phyloP scores from a whole-genome alignment of 1,140 invertebrate genomes.

The Chlorops oryzae region DNA sequence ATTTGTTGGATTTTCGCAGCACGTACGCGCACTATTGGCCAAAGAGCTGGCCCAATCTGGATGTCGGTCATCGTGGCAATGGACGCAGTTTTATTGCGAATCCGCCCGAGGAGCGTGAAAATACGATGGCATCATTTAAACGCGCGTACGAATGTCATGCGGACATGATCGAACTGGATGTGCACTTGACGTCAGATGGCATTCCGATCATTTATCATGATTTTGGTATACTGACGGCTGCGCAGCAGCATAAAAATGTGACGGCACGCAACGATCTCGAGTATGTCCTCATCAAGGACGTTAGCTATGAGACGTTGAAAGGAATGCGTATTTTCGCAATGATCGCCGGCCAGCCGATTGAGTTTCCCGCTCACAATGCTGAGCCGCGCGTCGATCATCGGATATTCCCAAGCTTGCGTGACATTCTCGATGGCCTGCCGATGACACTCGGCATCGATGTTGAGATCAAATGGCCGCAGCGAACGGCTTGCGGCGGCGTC shows the following conservation, averaged over 20 bases:
- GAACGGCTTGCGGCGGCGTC: constrained; percentile 72
- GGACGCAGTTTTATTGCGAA: constrained; percentile 61
- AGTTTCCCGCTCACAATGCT: constrained; percentile 37
- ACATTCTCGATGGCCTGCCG: constrained; percentile 72
- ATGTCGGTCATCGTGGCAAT: constrained; percentile 86
- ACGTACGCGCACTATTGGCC: constrained; percentile 83
- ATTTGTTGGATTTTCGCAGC: constrained; percentile 67
- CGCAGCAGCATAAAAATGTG: constrained; percentile 69
- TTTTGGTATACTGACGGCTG: constrained; percentile 82
- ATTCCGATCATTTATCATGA: constrained; percentile 94
- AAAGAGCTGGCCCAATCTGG: constrained; percentile 69
- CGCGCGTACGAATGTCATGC: constrained; percentile 79
- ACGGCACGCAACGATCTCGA: constrained; percentile 67
- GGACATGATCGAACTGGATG: constrained; percentile 94
- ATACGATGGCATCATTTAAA: constrained; percentile 87
- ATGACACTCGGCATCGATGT: constrained; percentile 86
- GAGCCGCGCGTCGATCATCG: constrained; percentile 67
- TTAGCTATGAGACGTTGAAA: constrained; percentile 81
- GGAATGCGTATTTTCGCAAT: constrained; percentile 62
- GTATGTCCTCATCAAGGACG: constrained; percentile 84
- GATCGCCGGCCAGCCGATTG: constrained; percentile 32
- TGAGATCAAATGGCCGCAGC: constrained; percentile 93
- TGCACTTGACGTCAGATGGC: constrained; percentile 88
- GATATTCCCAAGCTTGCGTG: constrained; percentile 85
- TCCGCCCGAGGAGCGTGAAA: constrained; percentile 79